Conservation (phyloP, 2,797 vertebrate species). For the Morus bassanus region DNA sequence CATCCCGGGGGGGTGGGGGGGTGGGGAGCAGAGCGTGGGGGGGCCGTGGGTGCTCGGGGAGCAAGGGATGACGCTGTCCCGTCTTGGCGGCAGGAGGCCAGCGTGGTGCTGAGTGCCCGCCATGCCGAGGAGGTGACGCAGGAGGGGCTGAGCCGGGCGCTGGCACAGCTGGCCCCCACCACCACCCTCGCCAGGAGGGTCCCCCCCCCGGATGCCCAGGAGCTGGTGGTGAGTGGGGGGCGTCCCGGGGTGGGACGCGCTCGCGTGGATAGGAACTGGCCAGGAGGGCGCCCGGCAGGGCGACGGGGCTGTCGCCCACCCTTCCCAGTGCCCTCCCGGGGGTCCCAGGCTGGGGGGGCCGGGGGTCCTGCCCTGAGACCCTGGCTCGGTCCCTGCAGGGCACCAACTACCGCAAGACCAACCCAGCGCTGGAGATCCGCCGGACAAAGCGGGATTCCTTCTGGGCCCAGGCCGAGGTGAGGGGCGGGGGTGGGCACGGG, state of each 20-base stretch:
- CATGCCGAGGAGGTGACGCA: slow-evolving; percentile 79
- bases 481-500: neutral
- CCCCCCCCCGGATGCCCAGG: slow-evolving; percentile 72
- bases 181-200: slow-evolving; percentile 61
- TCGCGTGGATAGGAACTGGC: accelerated
- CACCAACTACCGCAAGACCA: slow-evolving; percentile 89
- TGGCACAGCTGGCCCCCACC: slow-evolving; percentile 69
- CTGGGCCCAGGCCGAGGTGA: slow-evolving; percentile 89
- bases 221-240: slow-evolving; percentile 77
- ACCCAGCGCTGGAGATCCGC: slow-evolving; percentile 87
- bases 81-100: slow-evolving; percentile 76
- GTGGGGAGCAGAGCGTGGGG: neutral
- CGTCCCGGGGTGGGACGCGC: too few relatives aligned
- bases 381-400: slow-evolving; percentile 63
- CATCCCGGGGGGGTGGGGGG: neutral
- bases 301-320: too few relatives aligned
- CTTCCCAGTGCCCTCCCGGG: neutral
- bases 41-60: neutral
- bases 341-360: too few relatives aligned
- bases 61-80: neutral
- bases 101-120: slow-evolving; percentile 77
- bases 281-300: accelerated
- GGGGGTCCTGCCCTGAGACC: neutral
- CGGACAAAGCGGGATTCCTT: slow-evolving; percentile 85
- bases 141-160: slow-evolving; percentile 74